phyloP scores from a whole-genome alignment of 2,888 invertebrate species.

The Perithous albicinctus region DNA sequence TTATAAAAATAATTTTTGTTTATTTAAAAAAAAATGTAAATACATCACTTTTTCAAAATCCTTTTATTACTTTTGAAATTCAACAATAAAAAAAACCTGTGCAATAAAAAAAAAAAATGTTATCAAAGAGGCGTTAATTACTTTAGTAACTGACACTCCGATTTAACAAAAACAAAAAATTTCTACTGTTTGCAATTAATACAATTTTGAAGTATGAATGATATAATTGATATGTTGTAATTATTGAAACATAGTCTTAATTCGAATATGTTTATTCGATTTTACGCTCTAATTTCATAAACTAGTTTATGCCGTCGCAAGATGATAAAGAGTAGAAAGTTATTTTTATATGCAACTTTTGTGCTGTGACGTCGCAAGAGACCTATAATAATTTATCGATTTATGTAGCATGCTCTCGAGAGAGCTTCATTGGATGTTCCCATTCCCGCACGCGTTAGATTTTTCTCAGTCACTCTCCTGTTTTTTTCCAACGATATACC shows the following conservation, averaged over 20 bases:
- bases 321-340: neutral
- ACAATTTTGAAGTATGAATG: neutral
- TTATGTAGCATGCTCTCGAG: constrained; percentile 29
- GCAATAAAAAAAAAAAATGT: no score
- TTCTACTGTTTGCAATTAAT: no score
- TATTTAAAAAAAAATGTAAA: no score
- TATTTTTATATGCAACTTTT: constrained; percentile 6
- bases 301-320: neutral
- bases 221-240: neutral
- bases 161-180: no score
- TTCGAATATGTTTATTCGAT: no score
- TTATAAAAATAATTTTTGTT: no score
- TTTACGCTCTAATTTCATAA: neutral
- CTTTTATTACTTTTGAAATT: no score
- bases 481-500: neutral
- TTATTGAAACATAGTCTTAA: neutral
- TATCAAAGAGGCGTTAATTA: no score
- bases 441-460: constrained; percentile 11
- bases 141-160: no score
- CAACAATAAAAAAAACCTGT: no score
- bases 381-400: constrained; percentile 51
- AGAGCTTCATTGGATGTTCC: neutral
- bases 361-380: constrained; percentile 11
- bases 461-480: neutral
- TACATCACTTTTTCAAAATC: no score